These are phyloP conservation scores for Clivina fossor DNA, from an alignment of 2,888 invertebrate species.

Conservation along the genomic window DNA sequence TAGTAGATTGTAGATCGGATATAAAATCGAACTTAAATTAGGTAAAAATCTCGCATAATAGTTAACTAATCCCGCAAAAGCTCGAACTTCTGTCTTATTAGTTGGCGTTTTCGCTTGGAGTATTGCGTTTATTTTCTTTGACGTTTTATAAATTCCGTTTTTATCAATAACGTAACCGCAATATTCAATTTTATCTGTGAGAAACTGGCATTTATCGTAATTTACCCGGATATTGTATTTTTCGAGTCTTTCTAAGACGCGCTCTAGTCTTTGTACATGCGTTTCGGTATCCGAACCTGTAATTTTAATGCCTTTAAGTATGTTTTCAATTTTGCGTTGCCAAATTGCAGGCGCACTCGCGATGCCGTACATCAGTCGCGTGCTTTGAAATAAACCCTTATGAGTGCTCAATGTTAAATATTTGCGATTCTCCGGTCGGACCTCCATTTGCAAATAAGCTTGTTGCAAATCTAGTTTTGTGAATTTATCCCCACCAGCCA, in stretches of 20 bases:
- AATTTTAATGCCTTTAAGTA: conserved; percentile 42
- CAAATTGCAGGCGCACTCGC: conserved; percentile 46
- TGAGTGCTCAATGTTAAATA: conserved; percentile 47
- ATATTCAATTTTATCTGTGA: conserved; percentile 43
- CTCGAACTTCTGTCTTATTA: conserved; percentile 41
- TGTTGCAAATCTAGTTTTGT: conserved; percentile 42
- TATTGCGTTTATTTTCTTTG: conserved; percentile 45
- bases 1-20: conserved; percentile 42
- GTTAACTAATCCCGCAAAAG: conserved; percentile 43
- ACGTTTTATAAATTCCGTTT: conserved; percentile 44
- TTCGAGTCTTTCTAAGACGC: conserved; percentile 40
- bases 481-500: conserved; percentile 42
- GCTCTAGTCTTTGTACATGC: conserved; percentile 41
- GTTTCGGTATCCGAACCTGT: conserved; percentile 39
- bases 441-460: conserved; percentile 48
- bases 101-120: conserved; percentile 38
- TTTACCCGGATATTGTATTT: conserved; percentile 42
- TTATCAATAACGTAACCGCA: conserved; percentile 45
- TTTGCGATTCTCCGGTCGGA: conserved; percentile 44
- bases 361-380: conserved; percentile 45
- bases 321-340: conserved; percentile 44
- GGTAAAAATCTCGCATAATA: conserved; percentile 45
- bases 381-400: conserved; percentile 46
- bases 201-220: conserved; percentile 43
- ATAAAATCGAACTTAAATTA: conserved; percentile 41